These are phyloP conservation scores for Agrilus planipennis DNA, from an alignment of 1,140 invertebrate species.

Conservation along the genomic window DNA sequence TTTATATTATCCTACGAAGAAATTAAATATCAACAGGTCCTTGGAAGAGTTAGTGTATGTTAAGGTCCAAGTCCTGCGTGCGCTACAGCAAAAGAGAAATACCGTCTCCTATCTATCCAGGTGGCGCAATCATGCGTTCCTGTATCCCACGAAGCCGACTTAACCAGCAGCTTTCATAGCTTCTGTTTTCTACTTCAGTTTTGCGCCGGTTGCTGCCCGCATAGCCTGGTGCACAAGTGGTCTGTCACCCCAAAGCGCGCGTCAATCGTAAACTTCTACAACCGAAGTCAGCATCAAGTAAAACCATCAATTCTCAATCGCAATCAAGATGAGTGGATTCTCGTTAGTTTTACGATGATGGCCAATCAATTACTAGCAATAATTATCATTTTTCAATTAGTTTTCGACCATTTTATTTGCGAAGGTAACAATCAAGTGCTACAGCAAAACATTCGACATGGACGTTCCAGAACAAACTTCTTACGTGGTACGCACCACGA, in stretches of 20 bases:
- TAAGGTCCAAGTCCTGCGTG: too few species aligned
- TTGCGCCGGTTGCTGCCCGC: constrained; percentile 15
- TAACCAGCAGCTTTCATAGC: constrained; percentile 14
- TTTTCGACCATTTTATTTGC: constrained; percentile 8
- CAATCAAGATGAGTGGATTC: constrained; percentile 3
- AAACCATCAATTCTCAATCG: neutral
- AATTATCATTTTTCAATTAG: constrained; percentile 9
- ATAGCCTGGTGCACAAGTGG: too few species aligned
- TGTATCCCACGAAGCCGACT: constrained; percentile 20
- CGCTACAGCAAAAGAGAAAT: too few species aligned
- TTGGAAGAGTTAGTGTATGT: too few species aligned
- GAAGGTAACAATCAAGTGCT: constrained; percentile 7
- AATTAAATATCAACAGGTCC: too few species aligned
- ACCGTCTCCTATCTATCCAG: too few species aligned
- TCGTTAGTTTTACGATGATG: constrained; percentile 8
- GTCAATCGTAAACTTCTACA: constrained; percentile 1
- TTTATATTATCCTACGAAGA: too few species aligned
- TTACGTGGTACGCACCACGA: constrained; percentile 19
- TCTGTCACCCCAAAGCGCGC: constrained; percentile 8
- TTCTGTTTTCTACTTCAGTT: too few species aligned
- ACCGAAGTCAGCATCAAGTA: neutral
- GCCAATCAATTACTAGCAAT: constrained; percentile 6
- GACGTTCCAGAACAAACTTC: constrained; percentile 15
- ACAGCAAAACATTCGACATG: constrained; percentile 20
- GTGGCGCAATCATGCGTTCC: constrained; percentile 23